phyloP scores from a whole-genome alignment of 2,113 vertebrate genomes.

The Daboia siamensis region DNA sequence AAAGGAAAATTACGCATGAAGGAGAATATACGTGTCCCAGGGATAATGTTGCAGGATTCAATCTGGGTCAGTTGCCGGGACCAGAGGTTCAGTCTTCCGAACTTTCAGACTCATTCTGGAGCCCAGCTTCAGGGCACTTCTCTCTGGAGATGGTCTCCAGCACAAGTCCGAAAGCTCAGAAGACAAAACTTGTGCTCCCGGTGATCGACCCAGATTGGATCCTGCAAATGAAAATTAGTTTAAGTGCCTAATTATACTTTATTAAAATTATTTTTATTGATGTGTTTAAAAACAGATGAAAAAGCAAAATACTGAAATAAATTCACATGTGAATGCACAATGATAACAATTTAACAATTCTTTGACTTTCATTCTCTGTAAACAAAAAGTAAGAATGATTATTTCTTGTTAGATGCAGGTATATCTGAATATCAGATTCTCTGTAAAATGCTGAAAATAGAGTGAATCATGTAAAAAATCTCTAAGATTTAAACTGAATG shows the following conservation, averaged over 20 bases:
- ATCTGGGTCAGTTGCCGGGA: too few relatives aligned
- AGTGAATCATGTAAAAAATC: slow-evolving; percentile 11
- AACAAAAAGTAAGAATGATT: slow-evolving; percentile 38
- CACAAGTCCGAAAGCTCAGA: too few relatives aligned
- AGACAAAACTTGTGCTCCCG: too few relatives aligned
- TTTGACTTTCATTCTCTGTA: slow-evolving; percentile 30
- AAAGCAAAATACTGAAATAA: slow-evolving; percentile 36
- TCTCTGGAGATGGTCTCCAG: too few relatives aligned
- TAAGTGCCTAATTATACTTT: slow-evolving; percentile 25
- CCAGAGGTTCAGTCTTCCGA: too few relatives aligned
- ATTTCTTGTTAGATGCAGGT: slow-evolving; percentile 46
- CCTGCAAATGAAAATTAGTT: not conserved
- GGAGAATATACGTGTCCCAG: too few relatives aligned
- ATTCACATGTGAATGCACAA: slow-evolving; percentile 47
- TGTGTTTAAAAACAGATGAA: slow-evolving; percentile 25
- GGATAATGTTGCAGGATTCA: too few relatives aligned
- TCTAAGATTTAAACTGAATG: slow-evolving; percentile 31
- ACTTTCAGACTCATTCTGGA: too few relatives aligned
- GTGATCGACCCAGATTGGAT: too few relatives aligned
- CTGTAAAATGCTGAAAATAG: slow-evolving; percentile 26
- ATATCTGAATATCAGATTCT: slow-evolving; percentile 10
- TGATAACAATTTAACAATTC: slow-evolving; percentile 14
- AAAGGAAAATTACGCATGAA: not conserved
- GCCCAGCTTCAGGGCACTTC: too few relatives aligned
- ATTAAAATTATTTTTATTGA: slow-evolving; percentile 45